Conservation (phyloP, 1,140 invertebrate genomes). For the Antheraea pernyi region DNA sequence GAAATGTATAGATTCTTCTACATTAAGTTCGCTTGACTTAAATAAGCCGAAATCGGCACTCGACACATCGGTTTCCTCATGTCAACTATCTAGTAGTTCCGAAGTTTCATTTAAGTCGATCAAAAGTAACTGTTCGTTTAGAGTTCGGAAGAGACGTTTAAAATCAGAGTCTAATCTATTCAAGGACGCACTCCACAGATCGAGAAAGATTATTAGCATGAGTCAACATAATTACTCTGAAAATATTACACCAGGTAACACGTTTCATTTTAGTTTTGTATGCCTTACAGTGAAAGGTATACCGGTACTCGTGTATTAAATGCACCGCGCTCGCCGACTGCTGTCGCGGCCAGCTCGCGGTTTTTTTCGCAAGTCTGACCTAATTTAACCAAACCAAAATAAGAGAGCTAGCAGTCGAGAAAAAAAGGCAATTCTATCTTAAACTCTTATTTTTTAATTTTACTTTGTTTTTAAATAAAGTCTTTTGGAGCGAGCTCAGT, state of each 20-base stretch:
- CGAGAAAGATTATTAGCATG: conserved; percentile 39
- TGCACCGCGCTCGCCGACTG: no score
- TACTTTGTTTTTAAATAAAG: no score
- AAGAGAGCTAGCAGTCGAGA: no score
- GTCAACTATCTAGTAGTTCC: conserved; percentile 51
- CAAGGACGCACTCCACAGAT: conserved; percentile 51
- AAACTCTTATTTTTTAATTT: no score
- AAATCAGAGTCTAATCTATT: conserved; percentile 65
- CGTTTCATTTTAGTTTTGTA: background rate
- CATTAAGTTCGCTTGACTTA: conserved; percentile 45
- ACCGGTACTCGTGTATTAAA: no score
- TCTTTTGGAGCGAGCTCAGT: no score
- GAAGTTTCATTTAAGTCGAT: conserved; percentile 67
- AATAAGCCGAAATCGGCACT: conserved; percentile 32
- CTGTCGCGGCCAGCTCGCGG: no score
- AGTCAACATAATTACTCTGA: conserved; percentile 37
- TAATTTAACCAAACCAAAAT: no score
- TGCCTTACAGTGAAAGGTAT: background rate
- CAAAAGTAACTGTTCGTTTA: conserved; percentile 60
- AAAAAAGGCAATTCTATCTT: no score
- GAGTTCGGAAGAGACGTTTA: conserved; percentile 56
- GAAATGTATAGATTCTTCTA: conserved; percentile 47
- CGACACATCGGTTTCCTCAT: conserved; percentile 33
- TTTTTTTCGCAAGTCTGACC: no score
- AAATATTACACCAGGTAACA: conserved; percentile 44